These are phyloP conservation scores for Perizoma flavofasciatum DNA, from an alignment of 2,888 invertebrate species.

Conservation along the genomic window DNA sequence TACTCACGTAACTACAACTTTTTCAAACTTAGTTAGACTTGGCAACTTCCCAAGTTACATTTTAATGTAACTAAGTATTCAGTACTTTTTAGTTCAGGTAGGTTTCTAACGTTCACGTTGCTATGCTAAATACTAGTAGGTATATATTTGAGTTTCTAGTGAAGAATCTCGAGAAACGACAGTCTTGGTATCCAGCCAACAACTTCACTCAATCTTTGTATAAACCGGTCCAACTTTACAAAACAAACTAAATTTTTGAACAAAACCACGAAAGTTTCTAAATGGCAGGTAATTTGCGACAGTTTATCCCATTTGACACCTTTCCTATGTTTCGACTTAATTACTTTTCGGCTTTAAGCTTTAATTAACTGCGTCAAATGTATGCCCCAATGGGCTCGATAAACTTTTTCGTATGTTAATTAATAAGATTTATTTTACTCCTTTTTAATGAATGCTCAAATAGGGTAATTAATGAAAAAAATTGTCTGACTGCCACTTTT, in stretches of 20 bases:
- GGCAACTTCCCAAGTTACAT: no score
- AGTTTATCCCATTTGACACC: slow-evolving; percentile 40
- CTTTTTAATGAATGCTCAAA: no score
- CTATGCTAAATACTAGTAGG: no score
- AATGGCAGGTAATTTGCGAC: slow-evolving; percentile 25
- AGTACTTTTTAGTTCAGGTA: no score
- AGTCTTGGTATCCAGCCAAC: neutral
- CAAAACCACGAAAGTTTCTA: slow-evolving; percentile 12
- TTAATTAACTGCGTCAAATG: slow-evolving; percentile 31
- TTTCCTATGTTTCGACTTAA: slow-evolving; percentile 38
- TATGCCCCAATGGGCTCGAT: slow-evolving; percentile 15
- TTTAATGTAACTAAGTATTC: no score
- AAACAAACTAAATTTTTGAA: slow-evolving; percentile 9
- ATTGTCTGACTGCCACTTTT: no score
- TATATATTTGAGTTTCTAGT: no score
- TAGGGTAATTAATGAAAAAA: no score
- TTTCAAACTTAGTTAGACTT: no score
- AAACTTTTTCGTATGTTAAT: slow-evolving; percentile 12
- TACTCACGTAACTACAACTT: no score
- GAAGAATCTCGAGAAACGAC: neutral
- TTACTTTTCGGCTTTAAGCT: slow-evolving; percentile 40
- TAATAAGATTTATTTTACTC: neutral
- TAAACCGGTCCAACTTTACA: slow-evolving; percentile 1
- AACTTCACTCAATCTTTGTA: neutral
- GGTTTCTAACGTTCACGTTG: no score